Percentiles rank a stretch among this genome's conserved stretches.
phyloP scores from a whole-genome alignment of 1,140 invertebrate genomes.

The Brachionus koreanus region DNA sequence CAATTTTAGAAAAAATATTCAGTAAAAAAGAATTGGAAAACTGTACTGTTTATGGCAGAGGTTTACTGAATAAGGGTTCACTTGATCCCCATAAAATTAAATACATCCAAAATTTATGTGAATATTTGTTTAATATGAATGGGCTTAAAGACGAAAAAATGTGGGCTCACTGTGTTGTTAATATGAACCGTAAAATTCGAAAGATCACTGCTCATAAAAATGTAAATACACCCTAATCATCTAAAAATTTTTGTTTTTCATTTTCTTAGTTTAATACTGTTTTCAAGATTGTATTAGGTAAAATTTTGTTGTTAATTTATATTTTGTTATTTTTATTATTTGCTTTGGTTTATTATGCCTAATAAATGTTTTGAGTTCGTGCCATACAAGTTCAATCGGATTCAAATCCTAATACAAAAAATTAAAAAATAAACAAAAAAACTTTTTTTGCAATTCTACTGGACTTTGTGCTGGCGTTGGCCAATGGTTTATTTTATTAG shows the following conservation, averaged over 20 bases:
- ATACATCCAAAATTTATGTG: neutral
- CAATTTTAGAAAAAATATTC: neutral
- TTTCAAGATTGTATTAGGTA: neutral
- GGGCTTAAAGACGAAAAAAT: neutral
- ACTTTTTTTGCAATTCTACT: neutral
- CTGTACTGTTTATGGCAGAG: slow-evolving; percentile 18
- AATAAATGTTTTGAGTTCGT: neutral
- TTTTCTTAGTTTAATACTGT: neutral
- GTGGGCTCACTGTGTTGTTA: slow-evolving; percentile 13
- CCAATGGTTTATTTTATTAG: slow-evolving; percentile 2
- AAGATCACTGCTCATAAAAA: neutral
- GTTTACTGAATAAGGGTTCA: neutral
- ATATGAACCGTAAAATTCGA: slow-evolving; percentile 27
- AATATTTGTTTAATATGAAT: neutral
- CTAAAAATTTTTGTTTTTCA: slow-evolving; percentile 1
- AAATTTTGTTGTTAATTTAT: neutral
- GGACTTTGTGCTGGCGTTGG: slow-evolving; percentile 17
- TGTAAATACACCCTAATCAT: neutral
- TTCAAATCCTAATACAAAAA: slow-evolving; percentile 5
- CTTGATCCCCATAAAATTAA: neutral
- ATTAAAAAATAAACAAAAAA: neutral
- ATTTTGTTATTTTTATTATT: neutral
- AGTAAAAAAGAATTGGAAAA: neutral
- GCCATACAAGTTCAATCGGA: slow-evolving; percentile 13
- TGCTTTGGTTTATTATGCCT: slow-evolving; percentile 1